Evolutionary conservation across 2,888 invertebrate species (phyloP).

Genomic region (Plagiodera versicolora): DNA sequence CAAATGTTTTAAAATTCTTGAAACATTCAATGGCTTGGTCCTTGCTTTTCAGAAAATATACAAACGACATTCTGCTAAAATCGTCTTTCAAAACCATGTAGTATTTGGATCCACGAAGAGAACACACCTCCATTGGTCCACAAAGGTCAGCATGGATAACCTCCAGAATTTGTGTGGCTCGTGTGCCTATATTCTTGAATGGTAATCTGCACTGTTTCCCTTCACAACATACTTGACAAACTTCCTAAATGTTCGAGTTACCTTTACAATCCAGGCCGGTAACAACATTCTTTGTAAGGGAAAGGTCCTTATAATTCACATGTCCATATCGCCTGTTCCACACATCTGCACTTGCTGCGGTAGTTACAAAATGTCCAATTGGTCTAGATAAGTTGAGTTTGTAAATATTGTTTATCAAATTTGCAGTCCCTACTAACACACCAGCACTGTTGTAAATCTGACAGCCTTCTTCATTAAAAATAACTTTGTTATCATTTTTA

Average conservation of each 20-base stretch:
- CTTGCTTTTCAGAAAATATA: constrained; percentile 15
- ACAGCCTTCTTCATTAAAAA: constrained; percentile 31
- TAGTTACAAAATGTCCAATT: constrained; percentile 9
- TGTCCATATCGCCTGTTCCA: constrained; percentile 26
- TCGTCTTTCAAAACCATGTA: constrained; percentile 28
- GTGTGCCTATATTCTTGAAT: constrained; percentile 30
- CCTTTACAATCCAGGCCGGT: too few relatives aligned
- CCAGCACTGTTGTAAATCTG: constrained; percentile 29
- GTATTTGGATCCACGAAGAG: constrained; percentile 17
- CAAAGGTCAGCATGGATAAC: constrained; percentile 25
- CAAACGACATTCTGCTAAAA: constrained; percentile 11
- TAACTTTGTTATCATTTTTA: constrained; percentile 33
- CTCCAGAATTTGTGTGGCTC: constrained; percentile 20
- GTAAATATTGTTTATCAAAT: constrained; percentile 21
- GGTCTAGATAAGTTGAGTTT: constrained; percentile 4
- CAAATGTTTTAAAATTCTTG: too few relatives aligned
- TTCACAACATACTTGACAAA: constrained; percentile 17
- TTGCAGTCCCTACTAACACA: too few relatives aligned
- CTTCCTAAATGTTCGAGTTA: constrained; percentile 11
- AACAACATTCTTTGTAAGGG: too few relatives aligned
- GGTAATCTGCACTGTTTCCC: constrained; percentile 33
- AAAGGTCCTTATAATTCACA: too few relatives aligned
- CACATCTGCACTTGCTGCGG: constrained; percentile 12
- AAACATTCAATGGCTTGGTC: constrained; percentile 9
- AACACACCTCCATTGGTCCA: constrained; percentile 31